phyloP scores from a whole-genome alignment of 2,113 vertebrate species.

The Hypomesus transpacificus region DNA sequence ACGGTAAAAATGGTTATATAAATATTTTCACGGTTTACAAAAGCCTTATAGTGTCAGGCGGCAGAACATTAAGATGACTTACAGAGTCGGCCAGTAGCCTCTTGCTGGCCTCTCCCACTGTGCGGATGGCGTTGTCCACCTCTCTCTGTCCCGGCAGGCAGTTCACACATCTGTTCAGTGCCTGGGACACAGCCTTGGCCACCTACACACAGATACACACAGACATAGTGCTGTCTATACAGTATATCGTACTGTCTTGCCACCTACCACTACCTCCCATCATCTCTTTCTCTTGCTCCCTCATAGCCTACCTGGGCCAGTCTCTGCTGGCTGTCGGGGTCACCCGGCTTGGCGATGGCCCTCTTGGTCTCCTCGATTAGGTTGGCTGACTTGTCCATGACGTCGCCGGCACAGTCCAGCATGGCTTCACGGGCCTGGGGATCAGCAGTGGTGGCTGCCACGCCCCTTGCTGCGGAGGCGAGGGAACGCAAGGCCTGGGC shows the following conservation, averaged over 20 bases:
- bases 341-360: slow-evolving; percentile 84
- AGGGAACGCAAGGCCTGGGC: slow-evolving; percentile 88
- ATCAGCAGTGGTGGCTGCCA: slow-evolving; percentile 83
- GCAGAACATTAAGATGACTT: slow-evolving; percentile 44
- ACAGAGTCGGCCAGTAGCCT: slow-evolving; percentile 83
- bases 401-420: slow-evolving; percentile 85
- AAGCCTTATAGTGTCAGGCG: too few relatives aligned
- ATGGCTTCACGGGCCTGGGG: slow-evolving; percentile 76
- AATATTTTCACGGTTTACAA: too few relatives aligned
- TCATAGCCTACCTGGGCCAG: slow-evolving; percentile 81
- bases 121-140: slow-evolving; percentile 90
- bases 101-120: slow-evolving; percentile 94
- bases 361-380: slow-evolving; percentile 93
- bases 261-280: neutral
- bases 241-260: neutral
- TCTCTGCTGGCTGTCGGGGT: slow-evolving; percentile 90
- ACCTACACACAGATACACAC: slow-evolving; percentile 70
- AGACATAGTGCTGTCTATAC: slow-evolving; percentile 16
- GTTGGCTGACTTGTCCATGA: slow-evolving; percentile 94
- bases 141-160: slow-evolving; percentile 94
- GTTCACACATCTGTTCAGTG: slow-evolving; percentile 90
- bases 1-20: too few relatives aligned
- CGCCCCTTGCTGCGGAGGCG: slow-evolving; percentile 84
- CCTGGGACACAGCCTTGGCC: slow-evolving; percentile 93
- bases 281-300: neutral